Evolutionary conservation across 2,888 invertebrate species (phyloP), one percentile per base, ranked within the genome.

Genomic region (Palloptera scutellata): DNA sequence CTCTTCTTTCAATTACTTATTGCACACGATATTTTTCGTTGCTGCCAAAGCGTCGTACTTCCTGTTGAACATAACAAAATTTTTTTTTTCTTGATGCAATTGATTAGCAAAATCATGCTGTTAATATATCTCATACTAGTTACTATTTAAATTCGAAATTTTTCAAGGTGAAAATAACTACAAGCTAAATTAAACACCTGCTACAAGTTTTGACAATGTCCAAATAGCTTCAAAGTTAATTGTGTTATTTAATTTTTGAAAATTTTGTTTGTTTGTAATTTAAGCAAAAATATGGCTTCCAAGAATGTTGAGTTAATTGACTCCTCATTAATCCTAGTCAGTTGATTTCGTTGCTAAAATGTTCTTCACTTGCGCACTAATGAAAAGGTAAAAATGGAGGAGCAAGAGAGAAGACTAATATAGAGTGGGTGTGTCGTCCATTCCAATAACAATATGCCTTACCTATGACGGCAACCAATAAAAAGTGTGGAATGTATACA

Each of bases 221-320:
- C 13, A 15, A 8, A 30, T 40, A 55, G 30, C 13, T 20, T 30
- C n/a, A 9, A 15, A 42, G 19, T 43, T 3, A 42, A 62, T 62
- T 19, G 53, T 13, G 15, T 54, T 43, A 19, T 61, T 54, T 42
- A n/a, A 62, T 53, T 10, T 62, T 54, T 54, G 6, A 20, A 43
- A 20, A n/a, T 43, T 54, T 30, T 40, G 11, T 42, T 48, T 48
- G 48, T 48, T 54, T 54, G n/a, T 54, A 17, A 57, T 57, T 30
- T 30, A 57, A 57, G 30, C 40, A 11, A 57, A 57, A 48, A 48
- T 81, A 81, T 77, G 79, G 79, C 81, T 79, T 79, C 79, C 74
- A 78, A 76, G 75, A 79, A 80, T 81, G 81, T 77, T 78, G 78
- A 79, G 81, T 81, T 81, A 81, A 81, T 81, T 81, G 82, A 81